Evolutionary conservation across 2,797 vertebrate genomes (phyloP).

Genomic region (Urocyon cinereoargenteus): DNA sequence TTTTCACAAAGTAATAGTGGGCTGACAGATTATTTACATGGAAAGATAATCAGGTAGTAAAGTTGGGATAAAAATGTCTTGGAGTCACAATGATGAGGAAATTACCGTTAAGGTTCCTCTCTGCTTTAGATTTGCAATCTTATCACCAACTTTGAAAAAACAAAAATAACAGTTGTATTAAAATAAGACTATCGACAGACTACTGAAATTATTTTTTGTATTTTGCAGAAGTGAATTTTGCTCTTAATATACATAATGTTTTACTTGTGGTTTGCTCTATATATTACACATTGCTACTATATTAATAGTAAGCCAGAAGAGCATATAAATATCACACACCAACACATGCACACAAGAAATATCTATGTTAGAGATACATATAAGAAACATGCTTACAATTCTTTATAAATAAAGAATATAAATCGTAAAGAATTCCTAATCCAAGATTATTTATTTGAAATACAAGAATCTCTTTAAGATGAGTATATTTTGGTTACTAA

Average conservation of each 20-base stretch:
- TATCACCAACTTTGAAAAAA: not conserved
- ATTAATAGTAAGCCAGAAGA: not conserved
- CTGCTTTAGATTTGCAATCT: conserved; percentile 10
- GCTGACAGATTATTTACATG: not conserved
- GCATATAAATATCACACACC: not conserved
- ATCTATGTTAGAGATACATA: not conserved
- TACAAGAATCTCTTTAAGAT: not conserved
- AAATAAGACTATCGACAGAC: not conserved
- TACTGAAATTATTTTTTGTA: not conserved
- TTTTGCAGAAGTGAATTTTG: not conserved
- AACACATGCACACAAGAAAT: not conserved
- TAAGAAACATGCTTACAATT: not conserved
- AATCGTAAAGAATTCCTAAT: conserved; percentile 20
- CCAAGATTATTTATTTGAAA: conserved; percentile 21
- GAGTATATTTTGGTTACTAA: not conserved
- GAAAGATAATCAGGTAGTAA: not conserved
- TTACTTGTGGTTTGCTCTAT: not conserved
- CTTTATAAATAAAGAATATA: too few species aligned
- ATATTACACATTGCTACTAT: not conserved
- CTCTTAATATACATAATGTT: not conserved
- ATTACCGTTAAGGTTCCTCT: not conserved
- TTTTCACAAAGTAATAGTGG: not conserved
- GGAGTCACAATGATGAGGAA: not conserved
- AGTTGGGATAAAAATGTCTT: conserved; percentile 22
- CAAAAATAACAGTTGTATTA: not conserved